Conservation (phyloP, 2,113 vertebrate species). For the Ptyas mucosa region DNA sequence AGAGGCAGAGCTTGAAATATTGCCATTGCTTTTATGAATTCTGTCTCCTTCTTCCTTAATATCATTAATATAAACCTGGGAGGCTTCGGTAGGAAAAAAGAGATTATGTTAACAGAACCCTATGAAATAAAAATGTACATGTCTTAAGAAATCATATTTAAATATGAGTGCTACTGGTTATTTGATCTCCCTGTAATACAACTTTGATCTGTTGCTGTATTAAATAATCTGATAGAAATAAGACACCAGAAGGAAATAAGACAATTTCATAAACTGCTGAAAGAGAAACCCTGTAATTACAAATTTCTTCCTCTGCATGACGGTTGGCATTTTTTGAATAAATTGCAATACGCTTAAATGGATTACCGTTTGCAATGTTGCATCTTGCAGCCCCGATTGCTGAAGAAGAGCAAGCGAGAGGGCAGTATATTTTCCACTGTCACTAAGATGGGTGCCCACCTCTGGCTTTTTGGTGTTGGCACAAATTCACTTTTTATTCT, state of each 20-base stretch:
- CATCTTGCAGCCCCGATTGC: neutral
- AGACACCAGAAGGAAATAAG: neutral
- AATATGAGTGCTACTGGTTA: slow-evolving; percentile 24
- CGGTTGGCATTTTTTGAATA: slow-evolving; percentile 12
- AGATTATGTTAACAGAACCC: slow-evolving; percentile 5
- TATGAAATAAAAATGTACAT: slow-evolving; percentile 5
- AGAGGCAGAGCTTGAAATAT: neutral
- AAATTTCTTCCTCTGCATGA: neutral
- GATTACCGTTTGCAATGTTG: neutral
- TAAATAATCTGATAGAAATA: slow-evolving; percentile 22
- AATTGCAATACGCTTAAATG: neutral
- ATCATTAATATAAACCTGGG: slow-evolving; percentile 18
- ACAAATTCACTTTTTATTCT: no score
- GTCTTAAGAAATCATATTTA: slow-evolving; percentile 24
- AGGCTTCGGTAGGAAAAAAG: neutral
- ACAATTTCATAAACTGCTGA: neutral
- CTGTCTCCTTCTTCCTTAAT: neutral
- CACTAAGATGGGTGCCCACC: slow-evolving; percentile 23
- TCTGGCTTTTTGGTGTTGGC: neutral
- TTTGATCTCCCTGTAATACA: slow-evolving; percentile 19
- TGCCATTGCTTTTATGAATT: neutral
- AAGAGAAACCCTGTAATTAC: slow-evolving; percentile 6
- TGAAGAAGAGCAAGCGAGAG: neutral
- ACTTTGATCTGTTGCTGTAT: slow-evolving; percentile 15
- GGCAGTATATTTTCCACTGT: neutral